These are phyloP conservation scores for Sternotherus odoratus DNA, from an alignment of 2,797 vertebrate species.

Conservation along the genomic window DNA sequence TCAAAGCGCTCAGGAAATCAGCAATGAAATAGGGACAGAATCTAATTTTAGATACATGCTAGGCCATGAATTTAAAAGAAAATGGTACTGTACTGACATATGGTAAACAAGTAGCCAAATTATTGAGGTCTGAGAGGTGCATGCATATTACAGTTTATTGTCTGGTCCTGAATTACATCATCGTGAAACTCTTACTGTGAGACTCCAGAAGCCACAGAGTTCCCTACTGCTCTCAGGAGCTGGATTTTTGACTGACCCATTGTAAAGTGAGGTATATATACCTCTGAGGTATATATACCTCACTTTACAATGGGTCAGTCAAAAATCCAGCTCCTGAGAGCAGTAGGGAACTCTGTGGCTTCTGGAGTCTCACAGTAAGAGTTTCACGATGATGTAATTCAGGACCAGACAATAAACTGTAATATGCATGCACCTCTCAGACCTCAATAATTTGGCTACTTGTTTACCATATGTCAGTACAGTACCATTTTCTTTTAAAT, in stretches of 20 bases:
- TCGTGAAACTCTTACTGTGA: not conserved
- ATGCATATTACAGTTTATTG: not conserved
- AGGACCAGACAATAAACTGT: not conserved
- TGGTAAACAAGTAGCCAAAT: not conserved
- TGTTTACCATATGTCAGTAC: not conserved
- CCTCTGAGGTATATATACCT: too few species aligned
- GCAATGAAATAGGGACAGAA: not conserved
- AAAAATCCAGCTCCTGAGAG: too few species aligned
- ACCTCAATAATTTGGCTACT: fast-evolving
- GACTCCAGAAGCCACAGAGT: not conserved
- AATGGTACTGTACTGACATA: fast-evolving
- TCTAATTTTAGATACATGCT: not conserved
- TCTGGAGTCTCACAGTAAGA: not conserved
- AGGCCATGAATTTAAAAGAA: not conserved
- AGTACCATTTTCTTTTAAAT: not conserved
- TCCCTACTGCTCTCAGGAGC: not conserved
- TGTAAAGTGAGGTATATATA: too few species aligned
- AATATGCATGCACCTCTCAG: fast-evolving
- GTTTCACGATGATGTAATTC: not conserved
- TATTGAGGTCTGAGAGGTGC: not conserved
- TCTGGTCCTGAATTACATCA: not conserved
- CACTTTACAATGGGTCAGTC: too few species aligned
- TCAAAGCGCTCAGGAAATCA: not conserved
- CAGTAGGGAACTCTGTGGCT: not conserved
- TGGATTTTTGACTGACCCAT: too few species aligned